Evolutionary conservation across 1,140 invertebrate species (phyloP).

Genomic region (Eumeta japonica): DNA sequence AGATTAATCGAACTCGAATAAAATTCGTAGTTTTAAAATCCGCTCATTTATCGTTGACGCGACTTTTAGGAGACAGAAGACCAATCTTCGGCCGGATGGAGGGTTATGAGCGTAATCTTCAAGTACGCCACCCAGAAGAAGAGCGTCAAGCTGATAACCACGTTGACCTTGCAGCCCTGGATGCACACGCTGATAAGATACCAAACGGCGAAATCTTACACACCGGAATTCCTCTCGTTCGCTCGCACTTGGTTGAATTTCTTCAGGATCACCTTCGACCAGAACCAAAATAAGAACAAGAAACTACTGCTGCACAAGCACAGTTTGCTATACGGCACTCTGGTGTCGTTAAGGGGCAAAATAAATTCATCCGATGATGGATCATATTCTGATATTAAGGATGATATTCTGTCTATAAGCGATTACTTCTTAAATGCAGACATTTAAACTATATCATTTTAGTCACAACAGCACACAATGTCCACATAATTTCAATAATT

Average conservation of each 20-base stretch:
- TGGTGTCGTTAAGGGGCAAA: constrained; percentile 26
- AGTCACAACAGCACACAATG: too few species aligned
- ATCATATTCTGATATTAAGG: too few species aligned
- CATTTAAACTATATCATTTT: too few species aligned
- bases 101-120: constrained; percentile 36
- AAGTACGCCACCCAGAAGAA: constrained; percentile 33
- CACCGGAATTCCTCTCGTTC: constrained; percentile 37
- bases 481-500: too few species aligned
- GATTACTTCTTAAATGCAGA: too few species aligned
- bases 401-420: too few species aligned
- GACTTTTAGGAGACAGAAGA: constrained; percentile 35
- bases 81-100: constrained; percentile 36
- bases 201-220: constrained; percentile 33
- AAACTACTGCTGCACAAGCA: constrained; percentile 24
- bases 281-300: constrained; percentile 19
- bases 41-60: too few species aligned
- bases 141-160: constrained; percentile 30
- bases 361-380: too few species aligned
- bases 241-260: constrained; percentile 35
- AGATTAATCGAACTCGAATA: too few species aligned
- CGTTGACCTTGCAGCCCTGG: constrained; percentile 41
- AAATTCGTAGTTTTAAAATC: too few species aligned
- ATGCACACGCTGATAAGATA: constrained; percentile 37
- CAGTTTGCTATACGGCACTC: constrained; percentile 30
- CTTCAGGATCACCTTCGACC: constrained; percentile 33